Percentiles rank a stretch among this genome's conserved stretches.
Evolutionary conservation across 2,888 invertebrate genomes (phyloP).

Genomic region (Notodonta ziczac): DNA sequence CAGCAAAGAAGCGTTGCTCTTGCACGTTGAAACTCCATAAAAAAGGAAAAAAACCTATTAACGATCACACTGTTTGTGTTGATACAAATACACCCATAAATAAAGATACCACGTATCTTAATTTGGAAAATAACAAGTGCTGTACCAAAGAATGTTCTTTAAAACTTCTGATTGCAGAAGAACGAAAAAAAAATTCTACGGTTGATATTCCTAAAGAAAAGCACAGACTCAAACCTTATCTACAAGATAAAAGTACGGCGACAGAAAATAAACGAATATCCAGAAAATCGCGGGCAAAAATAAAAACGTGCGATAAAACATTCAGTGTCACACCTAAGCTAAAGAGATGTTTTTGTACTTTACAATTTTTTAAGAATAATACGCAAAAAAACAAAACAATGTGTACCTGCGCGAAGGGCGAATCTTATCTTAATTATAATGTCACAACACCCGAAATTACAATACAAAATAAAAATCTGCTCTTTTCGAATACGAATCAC

Average conservation of each 20-base stretch:
- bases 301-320: conserved; percentile 28
- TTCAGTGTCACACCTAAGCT: conserved; percentile 36
- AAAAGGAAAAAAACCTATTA: conserved; percentile 8
- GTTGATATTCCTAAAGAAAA: background rate
- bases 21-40: conserved; percentile 37
- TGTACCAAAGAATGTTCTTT: background rate
- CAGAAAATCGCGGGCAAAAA: conserved; percentile 24
- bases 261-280: conserved; percentile 20
- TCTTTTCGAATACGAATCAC: background rate
- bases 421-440: background rate
- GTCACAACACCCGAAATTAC: background rate
- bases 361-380: conserved; percentile 39
- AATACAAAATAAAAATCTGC: background rate
- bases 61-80: conserved; percentile 4
- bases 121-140: background rate
- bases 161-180: background rate
- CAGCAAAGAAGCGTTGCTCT: conserved; percentile 32
- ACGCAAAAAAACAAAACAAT: background rate
- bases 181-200: background rate
- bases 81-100: conserved; percentile 15
- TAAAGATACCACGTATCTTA: background rate
- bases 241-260: background rate
- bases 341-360: conserved; percentile 52
- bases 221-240: background rate
- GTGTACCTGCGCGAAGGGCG: background rate